These are phyloP conservation scores for Cancer borealis DNA, from an alignment of 2,888 invertebrate genomes.

Conservation along the genomic window DNA sequence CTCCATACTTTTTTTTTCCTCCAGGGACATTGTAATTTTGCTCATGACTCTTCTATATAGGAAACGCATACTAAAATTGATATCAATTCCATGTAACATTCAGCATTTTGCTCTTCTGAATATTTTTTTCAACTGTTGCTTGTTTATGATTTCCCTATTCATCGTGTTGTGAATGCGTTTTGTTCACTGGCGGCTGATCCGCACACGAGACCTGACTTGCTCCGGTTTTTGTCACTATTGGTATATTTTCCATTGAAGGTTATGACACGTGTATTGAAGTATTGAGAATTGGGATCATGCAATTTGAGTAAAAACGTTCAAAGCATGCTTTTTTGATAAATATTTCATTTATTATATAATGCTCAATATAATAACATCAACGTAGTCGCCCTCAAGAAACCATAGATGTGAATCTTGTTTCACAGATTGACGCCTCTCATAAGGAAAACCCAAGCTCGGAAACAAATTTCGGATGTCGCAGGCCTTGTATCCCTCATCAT, in stretches of 20 bases:
- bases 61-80: slow-evolving; percentile 41
- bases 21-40: slow-evolving; percentile 24
- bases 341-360: neutral
- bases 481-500: neutral
- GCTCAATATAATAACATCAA: neutral
- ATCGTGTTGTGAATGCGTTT: slow-evolving; percentile 35
- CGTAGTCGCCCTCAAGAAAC: neutral
- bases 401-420: neutral
- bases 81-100: slow-evolving; percentile 41
- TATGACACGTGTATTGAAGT: neutral
- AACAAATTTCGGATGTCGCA: neutral
- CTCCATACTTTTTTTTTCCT: no score
- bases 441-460: neutral
- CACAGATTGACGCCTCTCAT: neutral
- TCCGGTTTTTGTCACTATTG: neutral
- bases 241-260: neutral
- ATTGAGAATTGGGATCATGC: neutral
- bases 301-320: neutral
- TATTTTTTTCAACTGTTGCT: neutral
- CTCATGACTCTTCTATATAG: slow-evolving; percentile 31
- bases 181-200: neutral
- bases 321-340: neutral
- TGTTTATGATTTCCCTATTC: neutral
- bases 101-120: slow-evolving; percentile 7
- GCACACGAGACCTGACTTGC: neutral